Base-by-base conservation (phyloP, 2,888 invertebrate genomes). In the Noctua comes region DNA sequence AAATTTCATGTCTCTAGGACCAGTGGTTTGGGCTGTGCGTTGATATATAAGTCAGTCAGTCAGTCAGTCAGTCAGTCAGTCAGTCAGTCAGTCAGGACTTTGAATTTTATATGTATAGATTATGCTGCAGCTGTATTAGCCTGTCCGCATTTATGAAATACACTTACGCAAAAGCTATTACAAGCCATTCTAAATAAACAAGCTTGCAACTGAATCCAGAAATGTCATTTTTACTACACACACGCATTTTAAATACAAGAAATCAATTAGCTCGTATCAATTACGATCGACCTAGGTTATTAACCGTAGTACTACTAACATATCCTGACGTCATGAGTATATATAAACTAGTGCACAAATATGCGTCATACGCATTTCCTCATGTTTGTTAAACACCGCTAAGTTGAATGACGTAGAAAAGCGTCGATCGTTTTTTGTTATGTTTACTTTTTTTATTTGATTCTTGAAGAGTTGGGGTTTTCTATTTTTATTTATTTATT, bases 321-420 rank as follows among this genome's bases (percentile, higher is more conserved):
- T 11, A 13, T 16, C 54, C 4, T 64, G 36, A 68, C 85, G 81
- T 80, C 85, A 84, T 4, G 1, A 51, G 10, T 36, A 40, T n/a
- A 1, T 31, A 3, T 59, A 80, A 21, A n/a, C 16, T n/a, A 31
- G 31, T 13, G 54, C 8, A 5, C 21, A 59, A 0, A 8, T 59
- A 54, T 40, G 66, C 84, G 70, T 66, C 80, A 80, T 7, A 27
- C 2, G 2, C 2, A 24, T 72, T 82, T 82, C 85, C 85, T 82
- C 54, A 24, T 40, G 27, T 16, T 36, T 62, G 36, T 70, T 77
- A 1, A 66, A 46, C 10, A 51, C 27, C 65, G 64, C 65, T 43
- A 21, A 31, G 16, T 51, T 46, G 1, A 43, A 5, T 84, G 84
- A 80, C 80, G 80, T 66, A 70, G 2, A 18, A 13, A 16, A 7